phyloP scores from a whole-genome alignment of 2,888 invertebrate genomes.

The Dicyrtomina minuta region DNA sequence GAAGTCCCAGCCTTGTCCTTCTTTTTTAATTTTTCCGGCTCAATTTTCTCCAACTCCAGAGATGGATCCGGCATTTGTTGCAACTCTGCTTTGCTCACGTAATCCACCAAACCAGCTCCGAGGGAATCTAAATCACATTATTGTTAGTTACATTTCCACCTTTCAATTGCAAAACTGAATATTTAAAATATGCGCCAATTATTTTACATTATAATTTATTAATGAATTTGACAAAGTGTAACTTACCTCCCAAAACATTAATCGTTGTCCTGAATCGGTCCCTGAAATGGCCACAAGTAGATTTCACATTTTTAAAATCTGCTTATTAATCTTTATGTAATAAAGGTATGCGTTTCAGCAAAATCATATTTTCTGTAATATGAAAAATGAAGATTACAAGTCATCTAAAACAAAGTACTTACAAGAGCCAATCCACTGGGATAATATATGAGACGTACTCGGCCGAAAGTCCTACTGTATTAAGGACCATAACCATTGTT shows the following conservation, averaged over 20 bases:
- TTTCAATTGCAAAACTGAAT: background rate
- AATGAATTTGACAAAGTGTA: too few relatives aligned
- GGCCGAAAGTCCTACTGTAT: constrained; percentile 85
- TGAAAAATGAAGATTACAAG: too few relatives aligned
- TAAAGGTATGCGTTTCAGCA: background rate
- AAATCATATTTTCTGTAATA: background rate
- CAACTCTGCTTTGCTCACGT: constrained; percentile 75
- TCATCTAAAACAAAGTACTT: constrained; percentile 62
- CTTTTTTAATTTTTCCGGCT: constrained; percentile 24
- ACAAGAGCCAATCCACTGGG: constrained; percentile 91
- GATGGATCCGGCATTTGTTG: constrained; percentile 55
- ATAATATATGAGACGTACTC: constrained; percentile 88
- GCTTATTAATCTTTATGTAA: background rate
- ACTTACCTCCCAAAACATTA: constrained; percentile 82
- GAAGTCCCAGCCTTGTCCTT: constrained; percentile 46
- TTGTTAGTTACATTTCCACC: background rate
- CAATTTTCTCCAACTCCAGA: constrained; percentile 22
- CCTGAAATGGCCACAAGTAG: constrained; percentile 37
- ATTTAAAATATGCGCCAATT: too few relatives aligned
- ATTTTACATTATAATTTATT: too few relatives aligned
- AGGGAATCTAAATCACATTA: constrained; percentile 65
- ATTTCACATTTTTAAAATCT: background rate
- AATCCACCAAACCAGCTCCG: constrained; percentile 87
- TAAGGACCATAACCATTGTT: constrained; percentile 93
- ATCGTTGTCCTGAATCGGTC: constrained; percentile 60